Evolutionary conservation across 2,113 vertebrate species (phyloP), one percentile per base, ranked within the genome.

Genomic region (Opisthocomus hoazin): DNA sequence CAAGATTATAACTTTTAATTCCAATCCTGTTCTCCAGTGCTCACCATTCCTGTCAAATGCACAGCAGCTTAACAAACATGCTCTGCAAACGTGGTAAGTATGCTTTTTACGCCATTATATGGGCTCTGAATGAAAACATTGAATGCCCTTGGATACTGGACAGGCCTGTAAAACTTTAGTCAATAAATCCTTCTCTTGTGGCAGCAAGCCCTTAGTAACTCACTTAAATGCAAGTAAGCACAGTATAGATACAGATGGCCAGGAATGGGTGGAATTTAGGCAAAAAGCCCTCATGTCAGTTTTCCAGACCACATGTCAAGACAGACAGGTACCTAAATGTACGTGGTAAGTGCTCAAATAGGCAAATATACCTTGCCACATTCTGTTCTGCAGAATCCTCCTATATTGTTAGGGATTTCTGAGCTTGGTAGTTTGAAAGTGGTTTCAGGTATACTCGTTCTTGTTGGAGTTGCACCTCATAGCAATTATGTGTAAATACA

Each of bases 11-110:
- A 63, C 11, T 78, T 70, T 37, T 61, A 45, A 85, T 22, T 43
- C 61, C 29, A 34, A 4, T 34, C 36, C 50, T 63, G 24, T 45
- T 87, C n/a, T 39, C 45, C 30, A 41, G 29, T 7, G 3, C 39
- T 85, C 41, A 24, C 34, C 36, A 43, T 57, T 6, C 19, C 66
- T 68, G 57, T 29, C 17, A 86, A 71, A 71, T 58, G 66, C 70
- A 61, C 51, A 78, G 23, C 10, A 45, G 12, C 57, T 75, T 79
- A 86, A 65, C 37, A 80, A 96, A 61, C 11, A 29, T 10, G 23
- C 18, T 23, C 30, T 6, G 11, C 22, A 84, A 84, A 50, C 0
- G 0, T 21, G 11, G 4, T 5, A 29, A n/a, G 12, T 27, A 19
- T 13, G 32, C 11, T 30, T 84, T 69, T 60, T 27, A 56, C n/a